Conservation (phyloP, 2,888 invertebrate genomes). For the Tortrix viridana region DNA sequence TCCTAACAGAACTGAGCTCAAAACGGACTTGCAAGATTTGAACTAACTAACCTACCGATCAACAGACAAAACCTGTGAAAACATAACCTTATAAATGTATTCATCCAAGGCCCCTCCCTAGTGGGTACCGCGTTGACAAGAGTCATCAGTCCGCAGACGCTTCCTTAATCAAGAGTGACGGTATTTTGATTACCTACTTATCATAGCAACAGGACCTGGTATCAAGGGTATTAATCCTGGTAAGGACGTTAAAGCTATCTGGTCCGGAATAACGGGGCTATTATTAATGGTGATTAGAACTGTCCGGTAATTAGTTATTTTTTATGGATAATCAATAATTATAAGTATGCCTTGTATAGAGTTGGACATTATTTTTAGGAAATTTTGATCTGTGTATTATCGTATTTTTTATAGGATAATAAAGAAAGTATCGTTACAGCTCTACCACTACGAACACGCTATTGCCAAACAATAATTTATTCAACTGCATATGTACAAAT, state of each 20-base stretch:
- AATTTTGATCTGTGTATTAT: too few species aligned
- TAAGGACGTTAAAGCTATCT: conserved; percentile 67
- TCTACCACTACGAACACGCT: too few species aligned
- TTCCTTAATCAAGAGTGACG: conserved; percentile 76
- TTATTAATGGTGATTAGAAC: conserved; percentile 20
- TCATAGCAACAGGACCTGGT: conserved; percentile 63
- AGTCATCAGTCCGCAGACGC: conserved; percentile 50
- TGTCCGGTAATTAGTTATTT: conserved; percentile 15
- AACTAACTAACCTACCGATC: too few species aligned
- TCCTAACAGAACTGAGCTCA: too few species aligned
- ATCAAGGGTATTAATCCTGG: conserved; percentile 71
- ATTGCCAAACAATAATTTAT: too few species aligned
- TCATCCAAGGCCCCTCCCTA: neutral
- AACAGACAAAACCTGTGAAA: too few species aligned
- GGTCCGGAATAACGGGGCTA: conserved; percentile 40
- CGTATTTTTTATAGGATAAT: too few species aligned
- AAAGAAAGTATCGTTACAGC: too few species aligned
- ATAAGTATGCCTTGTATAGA: neutral
- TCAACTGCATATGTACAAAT: conserved; percentile 12
- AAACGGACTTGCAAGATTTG: too few species aligned
- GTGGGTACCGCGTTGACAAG: conserved; percentile 10
- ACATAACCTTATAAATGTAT: too few species aligned
- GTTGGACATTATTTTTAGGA: too few species aligned
- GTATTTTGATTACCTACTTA: conserved; percentile 79
- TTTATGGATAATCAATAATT: conserved; percentile 11